These are phyloP conservation scores for Danionella dracula DNA, from an alignment of 2,797 vertebrate species.

Conservation along the genomic window DNA sequence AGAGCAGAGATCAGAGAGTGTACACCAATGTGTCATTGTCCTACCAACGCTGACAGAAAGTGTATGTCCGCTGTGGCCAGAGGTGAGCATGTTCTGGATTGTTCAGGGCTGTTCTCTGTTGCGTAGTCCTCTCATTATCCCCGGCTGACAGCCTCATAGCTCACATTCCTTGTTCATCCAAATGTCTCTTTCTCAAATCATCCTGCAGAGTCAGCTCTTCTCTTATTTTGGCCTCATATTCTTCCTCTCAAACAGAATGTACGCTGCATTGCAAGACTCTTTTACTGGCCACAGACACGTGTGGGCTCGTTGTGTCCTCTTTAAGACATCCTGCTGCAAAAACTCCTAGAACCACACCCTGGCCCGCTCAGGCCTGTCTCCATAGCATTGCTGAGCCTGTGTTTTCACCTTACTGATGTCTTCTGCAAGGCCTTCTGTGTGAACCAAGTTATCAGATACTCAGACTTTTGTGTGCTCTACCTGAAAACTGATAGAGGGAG, in stretches of 20 bases:
- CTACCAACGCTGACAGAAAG: background rate
- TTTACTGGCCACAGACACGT: background rate
- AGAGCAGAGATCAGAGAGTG: background rate
- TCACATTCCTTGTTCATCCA: conserved; percentile 36
- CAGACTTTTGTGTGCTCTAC: background rate
- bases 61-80: background rate
- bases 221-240: background rate
- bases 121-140: conserved; percentile 37
- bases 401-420: background rate
- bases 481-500: background rate
- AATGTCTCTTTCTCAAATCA: background rate
- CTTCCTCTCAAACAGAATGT: too few species aligned
- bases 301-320: background rate
- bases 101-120: conserved; percentile 14
- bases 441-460: background rate
- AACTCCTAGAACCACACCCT: conserved; percentile 12
- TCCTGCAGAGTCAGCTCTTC: conserved; percentile 9
- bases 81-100: conserved; percentile 13
- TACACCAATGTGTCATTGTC: background rate
- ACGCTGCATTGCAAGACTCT: background rate
- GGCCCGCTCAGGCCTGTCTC: background rate
- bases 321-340: background rate
- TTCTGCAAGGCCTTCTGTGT: background rate
- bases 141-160: conserved; percentile 32
- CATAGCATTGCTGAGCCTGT: background rate